Conservation (phyloP, 1,140 invertebrate species). For the Dendroctonus ponderosae region DNA sequence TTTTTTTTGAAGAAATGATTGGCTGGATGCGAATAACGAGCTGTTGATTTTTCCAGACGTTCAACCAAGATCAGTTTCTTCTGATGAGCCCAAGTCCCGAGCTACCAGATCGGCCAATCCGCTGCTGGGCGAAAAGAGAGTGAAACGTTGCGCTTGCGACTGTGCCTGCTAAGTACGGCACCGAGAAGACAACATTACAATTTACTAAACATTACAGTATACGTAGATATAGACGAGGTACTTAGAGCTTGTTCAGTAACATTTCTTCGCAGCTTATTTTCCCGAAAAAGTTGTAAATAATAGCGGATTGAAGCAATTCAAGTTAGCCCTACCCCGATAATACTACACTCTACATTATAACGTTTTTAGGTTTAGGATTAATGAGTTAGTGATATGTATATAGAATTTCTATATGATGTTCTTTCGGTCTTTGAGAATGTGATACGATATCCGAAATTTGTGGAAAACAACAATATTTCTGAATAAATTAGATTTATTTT, state of each 20-base stretch:
- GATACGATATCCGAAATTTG: too few relatives aligned
- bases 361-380: too few relatives aligned
- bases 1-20: slow-evolving; percentile 16
- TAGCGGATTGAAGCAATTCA: too few relatives aligned
- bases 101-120: slow-evolving; percentile 50
- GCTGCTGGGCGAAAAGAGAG: slow-evolving; percentile 52
- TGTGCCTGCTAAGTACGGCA: slow-evolving; percentile 52
- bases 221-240: slow-evolving; percentile 21
- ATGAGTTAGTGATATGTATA: too few relatives aligned
- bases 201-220: background rate
- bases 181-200: too few relatives aligned
- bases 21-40: background rate
- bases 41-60: slow-evolving; percentile 54
- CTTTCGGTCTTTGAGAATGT: too few relatives aligned
- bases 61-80: slow-evolving; percentile 62
- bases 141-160: slow-evolving; percentile 63
- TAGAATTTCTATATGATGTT: too few relatives aligned
- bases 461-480: slow-evolving; percentile 6
- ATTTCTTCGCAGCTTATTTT: slow-evolving; percentile 17
- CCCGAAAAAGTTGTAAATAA: slow-evolving; percentile 18
- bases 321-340: too few relatives aligned
- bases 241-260: slow-evolving; percentile 20
- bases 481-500: slow-evolving; percentile 28
- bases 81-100: slow-evolving; percentile 27
- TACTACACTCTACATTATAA: too few relatives aligned